Conservation (phyloP, 2,888 invertebrate genomes). For the Chymomyza caudatula region DNA sequence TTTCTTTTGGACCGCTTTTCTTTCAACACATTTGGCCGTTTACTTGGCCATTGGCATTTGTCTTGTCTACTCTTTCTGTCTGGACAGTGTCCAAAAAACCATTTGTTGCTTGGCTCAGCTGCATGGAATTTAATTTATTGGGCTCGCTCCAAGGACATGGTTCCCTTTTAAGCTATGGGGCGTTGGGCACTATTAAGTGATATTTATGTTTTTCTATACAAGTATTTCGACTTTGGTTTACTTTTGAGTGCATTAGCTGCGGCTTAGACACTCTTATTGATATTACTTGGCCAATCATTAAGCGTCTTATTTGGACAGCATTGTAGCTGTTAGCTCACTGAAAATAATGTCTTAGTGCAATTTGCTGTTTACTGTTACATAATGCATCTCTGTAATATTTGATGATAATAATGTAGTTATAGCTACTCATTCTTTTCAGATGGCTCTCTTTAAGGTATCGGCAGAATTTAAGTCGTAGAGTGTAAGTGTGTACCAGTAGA, state of each 20-base stretch:
- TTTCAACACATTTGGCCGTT: slow-evolving; percentile 68
- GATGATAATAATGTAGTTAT: too few relatives aligned
- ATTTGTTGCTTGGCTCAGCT: slow-evolving; percentile 74
- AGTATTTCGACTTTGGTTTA: slow-evolving; percentile 65
- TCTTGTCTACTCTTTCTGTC: slow-evolving; percentile 44
- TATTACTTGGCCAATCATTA: neutral
- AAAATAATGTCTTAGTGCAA: neutral
- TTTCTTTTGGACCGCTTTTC: slow-evolving; percentile 9
- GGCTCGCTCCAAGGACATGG: slow-evolving; percentile 34
- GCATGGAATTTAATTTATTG: slow-evolving; percentile 68
- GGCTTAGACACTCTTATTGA: slow-evolving; percentile 12
- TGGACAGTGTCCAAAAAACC: slow-evolving; percentile 71
- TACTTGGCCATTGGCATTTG: slow-evolving; percentile 65
- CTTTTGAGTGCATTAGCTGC: slow-evolving; percentile 61
- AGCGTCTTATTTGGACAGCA: neutral
- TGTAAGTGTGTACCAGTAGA: too few relatives aligned
- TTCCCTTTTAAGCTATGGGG: neutral
- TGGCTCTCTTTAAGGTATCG: too few relatives aligned
- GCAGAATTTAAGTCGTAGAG: too few relatives aligned
- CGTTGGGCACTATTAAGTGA: slow-evolving; percentile 53
- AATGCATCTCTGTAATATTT: too few relatives aligned
- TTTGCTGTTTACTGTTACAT: too few relatives aligned
- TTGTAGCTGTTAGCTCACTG: too few relatives aligned
- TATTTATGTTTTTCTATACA: slow-evolving; percentile 56
- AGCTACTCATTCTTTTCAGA: too few relatives aligned